phyloP scores from a whole-genome alignment of 2,888 invertebrate species.

The Uropetala carovei region DNA sequence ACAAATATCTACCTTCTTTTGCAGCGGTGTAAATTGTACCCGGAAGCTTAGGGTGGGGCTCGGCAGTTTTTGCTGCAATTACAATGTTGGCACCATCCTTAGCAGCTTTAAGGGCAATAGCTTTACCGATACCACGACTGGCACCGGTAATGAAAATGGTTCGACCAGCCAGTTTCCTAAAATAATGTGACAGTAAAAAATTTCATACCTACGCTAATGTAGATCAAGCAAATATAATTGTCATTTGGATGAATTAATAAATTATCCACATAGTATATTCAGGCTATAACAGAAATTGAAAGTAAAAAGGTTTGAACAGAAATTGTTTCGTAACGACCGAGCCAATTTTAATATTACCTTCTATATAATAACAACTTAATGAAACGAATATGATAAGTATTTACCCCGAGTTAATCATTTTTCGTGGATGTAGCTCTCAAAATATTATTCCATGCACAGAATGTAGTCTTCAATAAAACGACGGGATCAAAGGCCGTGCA shows the following conservation, averaged over 20 bases:
- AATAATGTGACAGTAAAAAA: constrained; percentile 65
- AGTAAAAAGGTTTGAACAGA: no score
- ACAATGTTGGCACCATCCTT: constrained; percentile 95
- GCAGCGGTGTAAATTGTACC: constrained; percentile 95
- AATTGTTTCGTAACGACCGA: no score
- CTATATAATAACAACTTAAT: neutral
- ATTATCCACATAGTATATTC: no score
- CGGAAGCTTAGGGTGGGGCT: constrained; percentile 92
- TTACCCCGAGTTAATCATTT: constrained; percentile 69
- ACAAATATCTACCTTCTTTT: constrained; percentile 83
- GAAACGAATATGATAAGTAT: neutral
- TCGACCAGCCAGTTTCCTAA: constrained; percentile 87
- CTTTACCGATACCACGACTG: constrained; percentile 96
- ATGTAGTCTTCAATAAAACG: neutral
- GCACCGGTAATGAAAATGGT: constrained; percentile 97
- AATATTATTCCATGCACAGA: neutral
- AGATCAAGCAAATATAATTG: neutral
- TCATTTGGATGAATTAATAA: no score
- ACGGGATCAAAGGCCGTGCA: neutral
- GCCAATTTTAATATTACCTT: neutral
- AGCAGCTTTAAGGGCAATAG: constrained; percentile 94
- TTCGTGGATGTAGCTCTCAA: neutral
- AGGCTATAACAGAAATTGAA: no score
- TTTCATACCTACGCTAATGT: neutral
- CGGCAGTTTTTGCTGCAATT: constrained; percentile 93